Evolutionary conservation across 2,113 vertebrate genomes (phyloP), one percentile per base, ranked within the genome.

Genomic region (Carassius carassius): DNA sequence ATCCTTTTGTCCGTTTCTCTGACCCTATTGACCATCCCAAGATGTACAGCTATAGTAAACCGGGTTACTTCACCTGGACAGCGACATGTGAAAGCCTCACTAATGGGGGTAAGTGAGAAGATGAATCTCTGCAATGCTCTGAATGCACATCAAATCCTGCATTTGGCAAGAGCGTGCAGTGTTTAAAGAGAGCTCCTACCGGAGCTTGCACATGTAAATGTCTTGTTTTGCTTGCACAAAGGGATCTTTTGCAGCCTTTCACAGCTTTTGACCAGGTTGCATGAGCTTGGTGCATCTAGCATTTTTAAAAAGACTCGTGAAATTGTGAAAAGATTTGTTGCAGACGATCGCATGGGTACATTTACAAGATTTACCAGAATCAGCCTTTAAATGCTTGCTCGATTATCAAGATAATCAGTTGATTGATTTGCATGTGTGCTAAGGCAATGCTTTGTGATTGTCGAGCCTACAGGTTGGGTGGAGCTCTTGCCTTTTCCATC

Each of bases 41-140:
- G 75, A 93, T 93, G 93, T 91, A 90, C 87, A 70, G 82, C 81
- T 89, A 86, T 37, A 70, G 90, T 6, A 84, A 77, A 19, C 78
- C 44, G 17, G 87, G 77, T 69, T 80, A 89, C 51, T 93, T 93
- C 65, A 93, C 93, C 75, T 93, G 92, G 92, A 93, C 89, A 29
- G 86, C 88, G 37, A 92, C 91, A 10, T 86, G 91, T 63, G 76
- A 86, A 73, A 79, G 65, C 78, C 69, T 49, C 60, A 11, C 72
- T 21, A 17, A 74, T 37, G 85, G 67, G 80, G 91, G 91, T 92
- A 89, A 87, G 85, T 58, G 44, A 47, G 60, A 19, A 12, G 62
- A 51, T 21, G 23, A 54, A 78, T 83, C 44, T 25, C 54, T 58
- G 44, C 75, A 51, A 81, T 84, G 88, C n/a, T 47, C 19, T 80